A percentile compares a stretch with the other conserved stretches of the same genome.
Conservation (phyloP, 2,113 vertebrate species). For the Calyptomena viridis region DNA sequence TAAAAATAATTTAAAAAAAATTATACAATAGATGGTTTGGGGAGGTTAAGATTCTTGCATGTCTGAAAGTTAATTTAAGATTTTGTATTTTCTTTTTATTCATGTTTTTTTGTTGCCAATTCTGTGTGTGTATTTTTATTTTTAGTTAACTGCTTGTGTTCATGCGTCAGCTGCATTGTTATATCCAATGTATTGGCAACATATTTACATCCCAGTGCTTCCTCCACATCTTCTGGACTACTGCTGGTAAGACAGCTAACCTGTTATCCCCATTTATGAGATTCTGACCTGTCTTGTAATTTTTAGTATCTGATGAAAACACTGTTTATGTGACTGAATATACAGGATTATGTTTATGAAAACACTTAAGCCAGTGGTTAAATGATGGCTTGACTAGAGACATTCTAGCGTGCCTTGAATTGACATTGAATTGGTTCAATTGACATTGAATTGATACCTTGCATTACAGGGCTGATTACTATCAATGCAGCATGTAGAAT, state of each 20-base stretch:
- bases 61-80: background rate
- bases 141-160: slow-evolving; percentile 92
- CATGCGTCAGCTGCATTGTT: slow-evolving; percentile 92
- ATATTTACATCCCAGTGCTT: slow-evolving; percentile 97
- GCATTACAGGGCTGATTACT: background rate
- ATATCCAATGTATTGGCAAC: slow-evolving; percentile 98
- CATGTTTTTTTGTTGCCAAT: slow-evolving; percentile 1
- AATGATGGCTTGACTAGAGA: background rate
- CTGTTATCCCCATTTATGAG: background rate
- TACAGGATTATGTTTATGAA: background rate
- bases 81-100: background rate
- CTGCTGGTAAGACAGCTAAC: slow-evolving; percentile 88
- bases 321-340: background rate
- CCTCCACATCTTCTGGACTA: slow-evolving; percentile 97
- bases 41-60: background rate
- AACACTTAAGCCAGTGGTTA: background rate
- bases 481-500: background rate
- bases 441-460: background rate
- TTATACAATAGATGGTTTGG: background rate
- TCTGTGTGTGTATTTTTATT: slow-evolving; percentile 42
- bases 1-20: background rate
- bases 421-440: background rate
- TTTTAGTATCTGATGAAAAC: background rate
- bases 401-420: background rate
- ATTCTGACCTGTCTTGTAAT: background rate